Conservation (phyloP, 2,888 invertebrate genomes). For the Drosophila neotestacea region DNA sequence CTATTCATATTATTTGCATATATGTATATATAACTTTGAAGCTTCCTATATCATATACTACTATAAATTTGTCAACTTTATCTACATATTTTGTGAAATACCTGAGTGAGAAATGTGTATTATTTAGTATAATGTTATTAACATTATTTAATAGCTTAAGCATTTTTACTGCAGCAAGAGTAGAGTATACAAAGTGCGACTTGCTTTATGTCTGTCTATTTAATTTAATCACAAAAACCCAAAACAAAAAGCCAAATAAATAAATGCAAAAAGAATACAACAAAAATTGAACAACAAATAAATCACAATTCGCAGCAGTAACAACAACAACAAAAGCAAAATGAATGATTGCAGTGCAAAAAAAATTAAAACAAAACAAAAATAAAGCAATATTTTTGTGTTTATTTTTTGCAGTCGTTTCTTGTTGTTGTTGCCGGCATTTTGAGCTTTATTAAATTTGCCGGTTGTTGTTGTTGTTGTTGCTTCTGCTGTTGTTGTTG, state of each 20-base stretch:
- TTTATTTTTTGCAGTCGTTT: conserved; percentile 12
- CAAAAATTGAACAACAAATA: conserved; percentile 15
- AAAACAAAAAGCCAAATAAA: conserved; percentile 16
- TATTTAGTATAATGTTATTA: too few relatives aligned
- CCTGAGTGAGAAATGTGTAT: too few relatives aligned
- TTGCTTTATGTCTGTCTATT: background rate
- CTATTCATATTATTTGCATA: too few relatives aligned
- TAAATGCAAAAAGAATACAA: conserved; percentile 16
- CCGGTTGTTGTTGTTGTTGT: conserved; percentile 35
- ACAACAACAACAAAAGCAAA: conserved; percentile 5
- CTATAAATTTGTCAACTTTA: too few relatives aligned
- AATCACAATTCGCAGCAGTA: conserved; percentile 23
- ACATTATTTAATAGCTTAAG: too few relatives aligned
- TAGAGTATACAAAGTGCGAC: conserved; percentile 26
- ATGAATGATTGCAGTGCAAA: conserved; percentile 39
- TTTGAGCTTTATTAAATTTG: conserved; percentile 40
- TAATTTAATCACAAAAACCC: conserved; percentile 24
- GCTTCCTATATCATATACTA: background rate
- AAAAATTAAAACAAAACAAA: background rate
- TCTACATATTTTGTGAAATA: too few relatives aligned
- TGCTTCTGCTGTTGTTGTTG: background rate
- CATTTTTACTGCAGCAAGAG: background rate
- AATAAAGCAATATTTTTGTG: conserved; percentile 18
- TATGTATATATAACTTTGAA: too few relatives aligned
- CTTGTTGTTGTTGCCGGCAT: conserved; percentile 42